Evolutionary conservation across 2,888 invertebrate genomes (phyloP), one percentile per base, ranked within the genome.

Genomic region (Drosophila meridionalis): DNA sequence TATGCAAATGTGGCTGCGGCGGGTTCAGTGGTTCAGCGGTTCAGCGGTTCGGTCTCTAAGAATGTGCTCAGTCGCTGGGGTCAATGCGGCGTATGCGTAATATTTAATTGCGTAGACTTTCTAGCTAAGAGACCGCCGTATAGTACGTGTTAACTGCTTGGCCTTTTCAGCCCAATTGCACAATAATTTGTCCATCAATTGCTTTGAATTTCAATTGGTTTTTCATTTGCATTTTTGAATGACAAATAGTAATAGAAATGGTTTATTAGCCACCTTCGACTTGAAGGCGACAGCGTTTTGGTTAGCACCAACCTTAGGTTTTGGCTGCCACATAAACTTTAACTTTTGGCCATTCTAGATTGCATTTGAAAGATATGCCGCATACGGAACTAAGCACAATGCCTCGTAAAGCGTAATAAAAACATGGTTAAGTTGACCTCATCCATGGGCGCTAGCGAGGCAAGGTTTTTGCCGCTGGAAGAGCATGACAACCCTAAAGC

Each of bases 181-280:
- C 53, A 80, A 75, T 6, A 26, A 34, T 53, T 38, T 32, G 60
- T 32, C 73, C 71, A 66, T 87, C 77, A 77, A 74, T 74, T 85
- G 88, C 79, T 89, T 88, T 81, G 87, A 80, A 86, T 83, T 86
- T 86, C 66, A 78, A 83, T 88, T 83, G 40, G 47, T 9, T 68
- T 61, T 67, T 60, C 62, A 61, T 72, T 87, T 68, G 84, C 73
- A 69, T 68, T 34, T 78, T 74, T 77, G 88, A 80, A 83, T 88
- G 64, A 45, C 68, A 86, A 83, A 75, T 83, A 83, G 80, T 78
- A 85, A 77, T 70, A 83, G 80, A 80, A 85, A 77, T 70, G 68
- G 36, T 65, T 69, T 61, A 66, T 42, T 47, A 47, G 42, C 58
- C 64, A 62, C 85, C 84, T 82, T 85, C 89, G 78, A 69, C 60